These are phyloP conservation scores for Phyto melanocephala DNA, from an alignment of 2,888 invertebrate species.

Conservation along the genomic window DNA sequence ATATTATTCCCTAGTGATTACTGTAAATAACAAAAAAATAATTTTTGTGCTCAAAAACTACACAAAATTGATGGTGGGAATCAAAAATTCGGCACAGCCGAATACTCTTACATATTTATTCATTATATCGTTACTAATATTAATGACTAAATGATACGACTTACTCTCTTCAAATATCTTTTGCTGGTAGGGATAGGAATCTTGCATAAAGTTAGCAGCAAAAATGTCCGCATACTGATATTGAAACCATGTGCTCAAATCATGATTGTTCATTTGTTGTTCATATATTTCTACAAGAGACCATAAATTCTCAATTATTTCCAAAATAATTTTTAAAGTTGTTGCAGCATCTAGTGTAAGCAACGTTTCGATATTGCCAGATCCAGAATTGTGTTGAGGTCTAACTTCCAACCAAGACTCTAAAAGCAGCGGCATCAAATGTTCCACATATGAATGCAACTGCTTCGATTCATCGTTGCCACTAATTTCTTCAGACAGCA, in stretches of 20 bases:
- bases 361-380: conserved; percentile 68
- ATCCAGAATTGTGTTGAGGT: conserved; percentile 77
- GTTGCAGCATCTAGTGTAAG: conserved; percentile 83
- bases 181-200: conserved; percentile 76
- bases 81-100: too few species aligned
- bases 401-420: conserved; percentile 92
- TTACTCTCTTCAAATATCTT: conserved; percentile 47
- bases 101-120: too few species aligned
- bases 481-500: conserved; percentile 7
- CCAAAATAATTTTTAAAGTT: conserved; percentile 83
- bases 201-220: conserved; percentile 80
- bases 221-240: conserved; percentile 81
- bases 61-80: too few species aligned
- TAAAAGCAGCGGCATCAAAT: conserved; percentile 87
- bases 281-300: conserved; percentile 78
- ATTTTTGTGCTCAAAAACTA: too few species aligned
- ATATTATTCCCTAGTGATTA: too few species aligned
- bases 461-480: conserved; percentile 66
- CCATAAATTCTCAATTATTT: conserved; percentile 83
- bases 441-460: conserved; percentile 82
- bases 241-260: conserved; percentile 80
- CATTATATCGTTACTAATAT: too few species aligned
- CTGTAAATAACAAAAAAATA: too few species aligned
- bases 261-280: conserved; percentile 71
- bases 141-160: neutral